Evolutionary conservation across 1,140 invertebrate species (phyloP).

Genomic region (Tetramorium parvispinum): DNA sequence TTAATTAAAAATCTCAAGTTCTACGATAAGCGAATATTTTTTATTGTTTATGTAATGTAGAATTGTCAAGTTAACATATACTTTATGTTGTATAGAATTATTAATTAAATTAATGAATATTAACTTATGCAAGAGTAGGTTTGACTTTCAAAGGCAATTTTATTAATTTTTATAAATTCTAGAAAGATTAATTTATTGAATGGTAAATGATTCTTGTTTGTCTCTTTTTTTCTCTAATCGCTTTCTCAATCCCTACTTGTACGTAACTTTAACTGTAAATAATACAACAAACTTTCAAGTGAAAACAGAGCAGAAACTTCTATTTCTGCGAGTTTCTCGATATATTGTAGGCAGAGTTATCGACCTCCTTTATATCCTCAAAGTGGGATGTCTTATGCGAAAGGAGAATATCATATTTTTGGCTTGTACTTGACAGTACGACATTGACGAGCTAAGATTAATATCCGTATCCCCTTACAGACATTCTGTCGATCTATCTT

Average conservation of each 20-base stretch:
- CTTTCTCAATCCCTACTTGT: neutral
- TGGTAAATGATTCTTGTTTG: neutral
- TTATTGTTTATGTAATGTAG: too few relatives aligned
- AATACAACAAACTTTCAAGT: neutral
- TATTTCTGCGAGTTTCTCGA: neutral
- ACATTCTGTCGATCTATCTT: conserved; percentile 3
- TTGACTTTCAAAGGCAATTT: too few relatives aligned
- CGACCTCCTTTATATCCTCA: neutral
- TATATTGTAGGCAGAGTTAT: neutral
- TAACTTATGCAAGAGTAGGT: too few relatives aligned
- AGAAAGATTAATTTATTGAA: neutral
- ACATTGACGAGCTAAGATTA: conserved; percentile 9
- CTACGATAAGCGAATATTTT: too few relatives aligned
- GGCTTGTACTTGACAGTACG: neutral
- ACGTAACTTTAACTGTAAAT: neutral
- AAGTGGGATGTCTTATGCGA: neutral
- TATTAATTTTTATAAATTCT: too few relatives aligned
- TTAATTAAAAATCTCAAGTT: too few relatives aligned
- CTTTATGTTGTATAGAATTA: too few relatives aligned
- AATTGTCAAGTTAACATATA: too few relatives aligned
- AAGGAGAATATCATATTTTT: neutral
- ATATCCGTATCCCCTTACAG: neutral
- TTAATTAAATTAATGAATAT: too few relatives aligned
- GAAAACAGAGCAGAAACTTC: neutral
- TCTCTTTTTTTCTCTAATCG: neutral